Conservation (phyloP, 2,888 invertebrate genomes). For the Coenonympha glycerion region DNA sequence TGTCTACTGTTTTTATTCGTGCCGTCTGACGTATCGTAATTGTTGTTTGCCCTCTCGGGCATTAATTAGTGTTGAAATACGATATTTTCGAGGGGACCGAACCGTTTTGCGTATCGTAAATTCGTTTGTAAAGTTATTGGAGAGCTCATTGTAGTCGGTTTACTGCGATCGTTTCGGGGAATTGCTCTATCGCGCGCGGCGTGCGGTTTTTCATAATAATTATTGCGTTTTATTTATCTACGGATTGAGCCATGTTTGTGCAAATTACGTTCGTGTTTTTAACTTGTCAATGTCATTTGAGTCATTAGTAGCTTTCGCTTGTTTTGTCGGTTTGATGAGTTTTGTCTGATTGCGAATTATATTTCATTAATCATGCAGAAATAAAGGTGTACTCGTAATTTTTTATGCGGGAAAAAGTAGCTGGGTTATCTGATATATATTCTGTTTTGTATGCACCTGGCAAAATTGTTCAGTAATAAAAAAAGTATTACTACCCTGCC, state of each 20-base stretch:
- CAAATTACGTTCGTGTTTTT: background rate
- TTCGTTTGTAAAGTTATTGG: slow-evolving; percentile 43
- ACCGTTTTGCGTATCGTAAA: slow-evolving; percentile 28
- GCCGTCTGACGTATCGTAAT: slow-evolving; percentile 51
- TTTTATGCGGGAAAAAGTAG: no score
- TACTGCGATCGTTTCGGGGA: slow-evolving; percentile 32
- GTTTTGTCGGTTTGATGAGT: no score
- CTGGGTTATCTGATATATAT: no score
- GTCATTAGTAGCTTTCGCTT: no score
- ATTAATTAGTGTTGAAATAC: slow-evolving; percentile 67
- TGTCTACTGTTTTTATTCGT: slow-evolving; percentile 46
- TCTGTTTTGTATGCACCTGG: no score
- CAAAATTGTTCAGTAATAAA: no score
- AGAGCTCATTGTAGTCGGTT: slow-evolving; percentile 20
- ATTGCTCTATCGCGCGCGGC: slow-evolving; percentile 19
- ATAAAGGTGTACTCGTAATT: no score
- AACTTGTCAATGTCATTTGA: slow-evolving; percentile 1
- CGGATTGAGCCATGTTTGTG: background rate
- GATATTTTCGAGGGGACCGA: slow-evolving; percentile 51
- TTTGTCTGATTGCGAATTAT: no score
- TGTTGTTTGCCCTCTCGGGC: slow-evolving; percentile 58
- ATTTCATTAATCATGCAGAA: no score
- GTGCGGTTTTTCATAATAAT: slow-evolving; percentile 8
- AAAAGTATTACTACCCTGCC: no score
- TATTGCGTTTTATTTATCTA: slow-evolving; percentile 5